Conservation (phyloP, 2,888 invertebrate species). For the Stenolophus ochropezus region DNA sequence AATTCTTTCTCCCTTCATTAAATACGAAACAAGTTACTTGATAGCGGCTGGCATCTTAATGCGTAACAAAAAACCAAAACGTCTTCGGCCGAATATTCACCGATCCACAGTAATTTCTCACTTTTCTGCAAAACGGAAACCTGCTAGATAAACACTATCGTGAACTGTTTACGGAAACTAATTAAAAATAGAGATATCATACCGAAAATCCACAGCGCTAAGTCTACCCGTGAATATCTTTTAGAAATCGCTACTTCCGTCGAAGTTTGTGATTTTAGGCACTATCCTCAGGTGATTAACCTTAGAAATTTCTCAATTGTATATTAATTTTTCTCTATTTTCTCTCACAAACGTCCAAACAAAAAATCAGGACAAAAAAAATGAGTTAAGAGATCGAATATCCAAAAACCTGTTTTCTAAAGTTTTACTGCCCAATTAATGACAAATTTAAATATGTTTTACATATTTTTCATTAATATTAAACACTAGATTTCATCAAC, state of each 20-base stretch:
- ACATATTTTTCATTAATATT: conserved; percentile 51
- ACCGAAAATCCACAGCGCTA: too few relatives aligned
- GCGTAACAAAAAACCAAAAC: conserved; percentile 16
- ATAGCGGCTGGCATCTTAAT: conserved; percentile 45
- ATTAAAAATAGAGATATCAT: not conserved
- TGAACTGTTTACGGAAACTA: not conserved
- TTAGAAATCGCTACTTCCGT: not conserved
- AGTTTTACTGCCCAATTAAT: conserved; percentile 29
- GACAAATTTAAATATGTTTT: conserved; percentile 52
- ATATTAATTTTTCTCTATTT: not conserved
- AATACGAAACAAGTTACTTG: conserved; percentile 41
- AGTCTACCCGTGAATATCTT: too few relatives aligned
- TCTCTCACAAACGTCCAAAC: not conserved
- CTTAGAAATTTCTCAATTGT: not conserved
- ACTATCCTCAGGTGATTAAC: not conserved
- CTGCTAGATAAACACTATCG: not conserved
- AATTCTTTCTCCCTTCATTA: conserved; percentile 50
- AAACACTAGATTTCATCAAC: not conserved
- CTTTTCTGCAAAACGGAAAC: not conserved
- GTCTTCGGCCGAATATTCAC: not conserved
- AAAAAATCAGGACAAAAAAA: not conserved
- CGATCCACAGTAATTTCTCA: not conserved
- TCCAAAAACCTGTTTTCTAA: conserved; percentile 19
- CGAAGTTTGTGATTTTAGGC: not conserved
- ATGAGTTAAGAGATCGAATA: conserved; percentile 5